These are phyloP conservation scores for Clytia hemisphaerica DNA, from an alignment of 30 jellyfish, hydroid and myxozoan species.

Conservation along the genomic window DNA sequence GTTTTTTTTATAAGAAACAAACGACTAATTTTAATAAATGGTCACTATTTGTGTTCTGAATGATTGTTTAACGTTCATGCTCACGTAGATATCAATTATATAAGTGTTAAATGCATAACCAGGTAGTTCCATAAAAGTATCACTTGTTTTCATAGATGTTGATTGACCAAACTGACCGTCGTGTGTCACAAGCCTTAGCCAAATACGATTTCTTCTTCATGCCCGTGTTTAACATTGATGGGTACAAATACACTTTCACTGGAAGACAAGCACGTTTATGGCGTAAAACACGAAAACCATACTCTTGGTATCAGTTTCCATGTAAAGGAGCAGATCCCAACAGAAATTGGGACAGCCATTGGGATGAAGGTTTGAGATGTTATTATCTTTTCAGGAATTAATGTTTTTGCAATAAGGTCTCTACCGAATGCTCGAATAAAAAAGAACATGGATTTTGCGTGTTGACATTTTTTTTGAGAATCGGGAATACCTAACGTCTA, in stretches of 20 bases:
- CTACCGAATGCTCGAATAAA: too few relatives aligned
- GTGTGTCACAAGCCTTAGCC: conserved; percentile 23
- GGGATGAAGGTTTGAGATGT: too few relatives aligned
- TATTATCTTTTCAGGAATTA: too few relatives aligned
- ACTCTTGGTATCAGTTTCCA: conserved; percentile 33
- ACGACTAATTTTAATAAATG: neutral
- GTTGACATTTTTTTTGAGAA: too few relatives aligned
- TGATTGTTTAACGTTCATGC: neutral
- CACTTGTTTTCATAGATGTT: conserved; percentile 44
- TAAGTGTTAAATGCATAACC: conserved; percentile 32
- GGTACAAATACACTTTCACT: conserved; percentile 60
- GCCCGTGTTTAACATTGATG: conserved; percentile 85
- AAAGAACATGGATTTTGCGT: too few relatives aligned
- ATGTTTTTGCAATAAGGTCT: too few relatives aligned
- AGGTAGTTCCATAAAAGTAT: conserved; percentile 29
- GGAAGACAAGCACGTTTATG: conserved; percentile 74
- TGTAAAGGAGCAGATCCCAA: conserved; percentile 92
- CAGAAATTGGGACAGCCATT: conserved; percentile 72
- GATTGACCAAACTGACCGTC: conserved; percentile 67
- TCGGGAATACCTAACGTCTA: too few relatives aligned
- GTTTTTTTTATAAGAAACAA: neutral
- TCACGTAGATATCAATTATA: neutral
- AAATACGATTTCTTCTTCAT: conserved; percentile 18
- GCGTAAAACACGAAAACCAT: conserved; percentile 71
- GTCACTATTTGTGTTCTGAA: too few relatives aligned